Base-by-base conservation (phyloP, 2,888 invertebrate genomes). In the Halictus ligatus region DNA sequence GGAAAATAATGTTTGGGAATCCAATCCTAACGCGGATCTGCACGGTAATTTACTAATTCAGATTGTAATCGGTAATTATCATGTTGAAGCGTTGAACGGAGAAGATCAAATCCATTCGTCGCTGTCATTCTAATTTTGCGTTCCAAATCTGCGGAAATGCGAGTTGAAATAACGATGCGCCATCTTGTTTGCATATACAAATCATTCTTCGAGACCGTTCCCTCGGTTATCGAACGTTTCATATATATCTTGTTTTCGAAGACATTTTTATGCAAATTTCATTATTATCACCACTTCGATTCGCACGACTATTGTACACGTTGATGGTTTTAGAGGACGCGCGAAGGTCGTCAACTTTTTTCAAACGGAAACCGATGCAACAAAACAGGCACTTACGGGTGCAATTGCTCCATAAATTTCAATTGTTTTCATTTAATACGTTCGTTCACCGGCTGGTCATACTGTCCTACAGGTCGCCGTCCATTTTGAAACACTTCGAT, bases 1-100 rank as follows among this genome's bases (percentile, higher is more conserved):
- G 54, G 80, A 83, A 77, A 75, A 72, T 69, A 46, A 48, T 75
- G 80, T 46, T 73, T 48, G 48, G 48, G 80, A 67, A 84, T 84
- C 75, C 82, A 80, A 74, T 74, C 25, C 58, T 40, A 43, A 76
- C 60, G 18, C 35, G 13, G 35, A 75, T 58, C n/a, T 4, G n/a
- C n/a, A 58, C 8, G 67, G 60, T 46, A 75, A 58, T 40, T 15
- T 29, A 18, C 25, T 64, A 29, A 64, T 29, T 64, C 15, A 0
- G 7, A 8, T 64, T 18, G 8, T 29, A 18, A 35, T 8, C 7
- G 64, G 29, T 18, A n/a, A n/a, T n/a, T 58, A n/a, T 12, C 58
- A n/a, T 58, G 13, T 25, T 64, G 1, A 60, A 13, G 5, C 15
- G 25, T 60, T 60, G 5, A 60, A 25, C 60, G 13, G 60, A 25